Conservation (phyloP, 2,113 vertebrate genomes). For the human region GRCh38 chr1:5152001-5152500, state of each 20-base stretch:
- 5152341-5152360: rapidly evolving
- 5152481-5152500: too few species aligned
- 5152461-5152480: too few species aligned
- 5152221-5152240: rapidly evolving
- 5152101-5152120: too few species aligned
- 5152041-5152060: too few species aligned
- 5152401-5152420: too few species aligned
- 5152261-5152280: rapidly evolving
- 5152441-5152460: rapidly evolving
- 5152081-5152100: background rate
- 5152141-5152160: too few species aligned
- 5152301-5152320: rapidly evolving
- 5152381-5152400: background rate
- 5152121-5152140: too few species aligned
- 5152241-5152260: rapidly evolving
- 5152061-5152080: background rate
- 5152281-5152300: rapidly evolving
- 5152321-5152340: background rate
- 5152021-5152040: background rate
- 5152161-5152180: background rate
- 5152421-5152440: rapidly evolving
- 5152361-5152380: rapidly evolving
- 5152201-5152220: background rate
- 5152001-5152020: rapidly evolving
- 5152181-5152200: background rate